Conservation (phyloP, 1,140 invertebrate species). For the Drosophila mojavensis region DNA sequence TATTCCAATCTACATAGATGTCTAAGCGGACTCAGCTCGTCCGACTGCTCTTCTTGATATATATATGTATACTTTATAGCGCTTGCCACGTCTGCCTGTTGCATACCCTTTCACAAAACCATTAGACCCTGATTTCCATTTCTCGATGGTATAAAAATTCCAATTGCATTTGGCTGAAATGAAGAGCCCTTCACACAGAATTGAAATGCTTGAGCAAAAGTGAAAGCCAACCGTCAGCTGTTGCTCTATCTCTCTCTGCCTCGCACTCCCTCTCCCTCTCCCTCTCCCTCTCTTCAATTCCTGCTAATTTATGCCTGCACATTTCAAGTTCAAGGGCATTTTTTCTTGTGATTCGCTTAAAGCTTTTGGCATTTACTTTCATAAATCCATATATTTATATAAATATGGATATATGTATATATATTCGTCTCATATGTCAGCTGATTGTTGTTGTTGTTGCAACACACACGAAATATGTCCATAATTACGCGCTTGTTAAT, state of each 20-base stretch:
- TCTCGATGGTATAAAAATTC: slow-evolving; percentile 10
- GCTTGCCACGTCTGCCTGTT: too few relatives aligned
- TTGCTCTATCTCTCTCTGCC: background rate
- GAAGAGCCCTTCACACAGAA: slow-evolving; percentile 60
- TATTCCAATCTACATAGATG: too few relatives aligned
- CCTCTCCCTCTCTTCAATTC: background rate
- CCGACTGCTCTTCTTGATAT: too few relatives aligned
- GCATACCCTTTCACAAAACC: too few relatives aligned
- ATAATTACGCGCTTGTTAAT: slow-evolving; percentile 76
- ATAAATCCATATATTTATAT: background rate
- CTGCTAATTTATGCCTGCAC: slow-evolving; percentile 22
- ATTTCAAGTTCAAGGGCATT: slow-evolving; percentile 72
- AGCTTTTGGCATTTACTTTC: slow-evolving; percentile 39
- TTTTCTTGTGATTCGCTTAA: slow-evolving; percentile 16
- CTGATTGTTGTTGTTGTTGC: slow-evolving; percentile 68
- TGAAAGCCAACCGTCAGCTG: slow-evolving; percentile 43
- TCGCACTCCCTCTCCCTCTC: background rate
- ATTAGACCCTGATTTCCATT: too few relatives aligned
- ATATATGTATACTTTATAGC: too few relatives aligned
- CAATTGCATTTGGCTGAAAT: slow-evolving; percentile 45
- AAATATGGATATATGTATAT: background rate
- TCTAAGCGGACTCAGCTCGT: too few relatives aligned
- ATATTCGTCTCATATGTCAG: slow-evolving; percentile 23
- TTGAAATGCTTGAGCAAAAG: slow-evolving; percentile 45
- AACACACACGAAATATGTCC: slow-evolving; percentile 70